Base-by-base conservation (phyloP, 2,113 vertebrate genomes). In the Neolamprologus modestus region DNA sequence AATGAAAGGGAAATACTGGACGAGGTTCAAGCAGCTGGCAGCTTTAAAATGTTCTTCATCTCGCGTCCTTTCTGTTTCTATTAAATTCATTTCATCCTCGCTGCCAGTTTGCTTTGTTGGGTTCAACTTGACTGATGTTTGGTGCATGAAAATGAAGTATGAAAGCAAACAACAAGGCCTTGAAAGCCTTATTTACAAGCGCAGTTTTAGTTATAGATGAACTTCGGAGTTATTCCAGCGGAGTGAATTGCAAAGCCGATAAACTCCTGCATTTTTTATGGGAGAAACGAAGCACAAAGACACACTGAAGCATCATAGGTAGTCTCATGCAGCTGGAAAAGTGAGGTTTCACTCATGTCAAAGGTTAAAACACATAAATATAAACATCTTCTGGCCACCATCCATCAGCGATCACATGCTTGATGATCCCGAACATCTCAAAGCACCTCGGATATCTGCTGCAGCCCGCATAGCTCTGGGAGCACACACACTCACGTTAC, bases 401-500 rank as follows among this genome's bases (percentile, higher is more conserved):
- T 19, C 28, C 28, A 10, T 54, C 21, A 21, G 24, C 24, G 3
- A 81, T 78, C 87, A 33, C 80, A 12, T 50, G 88, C 26, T 81
- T 47, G 26, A 84, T 86, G 14, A 26, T 88, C 45, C 76, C 19
- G 16, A 50, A 76, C 78, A 81, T 86, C 68, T 78, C 42, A 59
- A 63, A 79, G 26, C 19, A 8, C 59, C 73, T 61, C 24, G 14
- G 4, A 84, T 40, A 11, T 12, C 86, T 40, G 59, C 68, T 6
- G 87, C 83, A 21, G 71, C 24, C 14, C 1, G 4, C 91, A 87
- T 90, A 84, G 71, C 87, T 88, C 31, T 28, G 42, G 28, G 89
- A 85, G 85, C 82, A 45, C 21, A 17, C 10, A 16, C n/a, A 28
- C 93, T 95, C 95, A 84, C 54, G 6, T 95, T 95, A 92, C 95